phyloP scores from a whole-genome alignment of 2,113 vertebrate genomes.

The Saguinus midas region DNA sequence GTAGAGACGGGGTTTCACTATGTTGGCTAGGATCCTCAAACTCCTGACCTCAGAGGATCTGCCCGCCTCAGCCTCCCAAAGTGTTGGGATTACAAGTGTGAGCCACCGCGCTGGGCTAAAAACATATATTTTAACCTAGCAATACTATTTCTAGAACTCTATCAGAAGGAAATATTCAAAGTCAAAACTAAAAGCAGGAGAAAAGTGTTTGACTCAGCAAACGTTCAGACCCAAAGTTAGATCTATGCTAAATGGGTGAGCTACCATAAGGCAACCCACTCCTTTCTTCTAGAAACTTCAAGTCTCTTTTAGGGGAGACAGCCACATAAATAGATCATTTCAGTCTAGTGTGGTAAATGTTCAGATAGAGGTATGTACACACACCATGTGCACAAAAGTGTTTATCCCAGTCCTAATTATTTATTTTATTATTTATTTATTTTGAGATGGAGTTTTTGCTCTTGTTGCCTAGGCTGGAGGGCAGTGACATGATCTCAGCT shows the following conservation, averaged over 20 bases:
- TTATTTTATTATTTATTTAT: too few species aligned
- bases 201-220: background rate
- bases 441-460: too few species aligned
- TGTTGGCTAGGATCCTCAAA: too few species aligned
- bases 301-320: background rate
- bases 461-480: too few species aligned
- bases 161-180: background rate
- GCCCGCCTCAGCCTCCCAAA: too few species aligned
- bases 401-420: background rate
- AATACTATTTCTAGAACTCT: background rate
- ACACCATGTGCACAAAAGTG: background rate
- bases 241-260: background rate
- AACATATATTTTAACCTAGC: background rate
- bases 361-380: background rate
- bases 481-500: too few species aligned
- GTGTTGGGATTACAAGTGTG: too few species aligned
- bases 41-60: too few species aligned
- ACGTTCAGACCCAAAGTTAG: background rate
- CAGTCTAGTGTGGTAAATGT: background rate
- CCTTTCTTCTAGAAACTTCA: background rate
- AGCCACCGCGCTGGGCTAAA: background rate
- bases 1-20: too few species aligned
- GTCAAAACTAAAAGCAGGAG: background rate
- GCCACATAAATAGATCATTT: background rate
- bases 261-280: background rate